Base-by-base conservation (phyloP, 2,797 vertebrate genomes). In the Myripristis jacobus region DNA sequence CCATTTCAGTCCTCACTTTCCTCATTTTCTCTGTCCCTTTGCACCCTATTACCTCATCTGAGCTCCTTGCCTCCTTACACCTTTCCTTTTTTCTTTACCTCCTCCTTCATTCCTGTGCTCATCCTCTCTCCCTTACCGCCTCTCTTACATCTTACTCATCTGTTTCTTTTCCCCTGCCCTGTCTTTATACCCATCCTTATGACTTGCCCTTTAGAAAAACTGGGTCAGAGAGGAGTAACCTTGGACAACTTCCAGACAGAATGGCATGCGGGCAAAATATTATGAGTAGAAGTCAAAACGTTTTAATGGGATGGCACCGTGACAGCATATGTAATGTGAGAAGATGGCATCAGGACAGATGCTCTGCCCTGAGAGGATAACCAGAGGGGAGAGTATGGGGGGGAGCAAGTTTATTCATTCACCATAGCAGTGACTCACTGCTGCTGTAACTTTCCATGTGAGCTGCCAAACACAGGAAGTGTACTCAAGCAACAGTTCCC, bases 401-500 rank as follows among this genome's bases (percentile, higher is more conserved):
- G 44, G 61, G 75, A 25, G 21, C 41, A 77, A 31, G 60, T 79
- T 68, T 47, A 75, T 68, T 64, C 66, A 85, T 84, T 79, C 8
- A 57, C 59, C 60, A 8, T 25, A n/a, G n/a, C 12, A 60, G 59
- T 44, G 64, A 51, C 66, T 75, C 46, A 58, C 53, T 44, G 67
- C 70, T 57, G 78, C 48, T 81, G 64, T 55, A 70, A 79, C 70
- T 75, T 66, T 84, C 61, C 77, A 70, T 82, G 73, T 66, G 76
- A 68, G 77, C 70, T 55, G 55, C 82, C 70, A 46, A 83, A 71
- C 63, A 79, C 84, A 79, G 66, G 70, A 80, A 83, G 86, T 87
- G 76, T 62, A 73, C 58, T 41, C 27, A 1, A 57, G 89, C 86
- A 90, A 90, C 89, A 89, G 85, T 82, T 83, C 75, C 19, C 29